These are phyloP conservation scores for Andrena cerasifolii DNA, from an alignment of 1,140 invertebrate species.

Conservation along the genomic window DNA sequence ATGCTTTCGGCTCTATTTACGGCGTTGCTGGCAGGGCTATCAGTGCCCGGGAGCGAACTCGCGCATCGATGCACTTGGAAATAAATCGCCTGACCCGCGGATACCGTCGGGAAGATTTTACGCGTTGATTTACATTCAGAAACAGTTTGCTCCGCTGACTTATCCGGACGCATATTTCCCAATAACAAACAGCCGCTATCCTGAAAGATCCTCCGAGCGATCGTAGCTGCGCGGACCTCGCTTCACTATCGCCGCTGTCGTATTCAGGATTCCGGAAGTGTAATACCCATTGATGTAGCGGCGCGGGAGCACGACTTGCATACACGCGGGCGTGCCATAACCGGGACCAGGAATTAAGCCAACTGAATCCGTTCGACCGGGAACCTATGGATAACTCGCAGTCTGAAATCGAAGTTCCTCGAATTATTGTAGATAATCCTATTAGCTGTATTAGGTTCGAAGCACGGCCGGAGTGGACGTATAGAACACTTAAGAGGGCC, in stretches of 20 bases:
- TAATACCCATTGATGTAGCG: conserved; percentile 18
- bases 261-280: not conserved
- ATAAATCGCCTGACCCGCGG: conserved; percentile 18
- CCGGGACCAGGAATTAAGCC: conserved; percentile 35
- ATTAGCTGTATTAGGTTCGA: conserved; percentile 45
- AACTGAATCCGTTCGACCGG: conserved; percentile 30
- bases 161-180: no score
- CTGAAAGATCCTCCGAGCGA: not conserved
- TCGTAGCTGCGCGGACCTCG: not conserved
- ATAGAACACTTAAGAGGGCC: conserved; percentile 13
- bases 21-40: conserved; percentile 16
- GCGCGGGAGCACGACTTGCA: conserved; percentile 4
- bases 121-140: not conserved
- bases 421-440: conserved; percentile 62
- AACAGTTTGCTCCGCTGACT: not conserved
- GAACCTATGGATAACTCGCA: conserved; percentile 49
- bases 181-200: no score
- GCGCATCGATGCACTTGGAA: conserved; percentile 2
- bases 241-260: not conserved
- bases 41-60: conserved; percentile 15
- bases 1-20: conserved; percentile 23
- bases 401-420: conserved; percentile 53
- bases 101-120: not conserved
- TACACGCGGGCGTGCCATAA: conserved; percentile 14
- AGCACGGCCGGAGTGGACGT: conserved; percentile 2